Evolutionary conservation across 2,113 vertebrate genomes (phyloP).

Genomic region (Condylura cristata): DNA sequence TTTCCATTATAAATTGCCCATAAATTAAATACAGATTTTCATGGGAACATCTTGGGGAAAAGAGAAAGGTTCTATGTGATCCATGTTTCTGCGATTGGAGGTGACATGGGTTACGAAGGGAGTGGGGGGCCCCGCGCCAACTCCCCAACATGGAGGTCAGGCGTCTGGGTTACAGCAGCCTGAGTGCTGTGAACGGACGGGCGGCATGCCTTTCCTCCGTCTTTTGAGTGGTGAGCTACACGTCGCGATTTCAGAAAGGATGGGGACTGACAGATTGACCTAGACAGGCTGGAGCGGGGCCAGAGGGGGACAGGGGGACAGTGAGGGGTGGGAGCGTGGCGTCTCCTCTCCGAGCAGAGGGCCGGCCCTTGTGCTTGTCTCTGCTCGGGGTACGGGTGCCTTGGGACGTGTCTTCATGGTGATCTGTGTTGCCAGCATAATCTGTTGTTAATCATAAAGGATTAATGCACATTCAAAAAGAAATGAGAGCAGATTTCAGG

Average conservation of each 20-base stretch:
- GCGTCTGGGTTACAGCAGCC: constrained; percentile 74
- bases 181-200: constrained; percentile 58
- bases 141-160: constrained; percentile 63
- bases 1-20: constrained; percentile 85
- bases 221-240: constrained; percentile 18
- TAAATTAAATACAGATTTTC: constrained; percentile 86
- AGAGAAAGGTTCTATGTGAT: constrained; percentile 14
- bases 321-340: not conserved
- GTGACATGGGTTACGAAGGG: constrained; percentile 59
- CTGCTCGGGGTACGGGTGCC: accelerated
- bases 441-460: not conserved
- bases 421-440: not conserved
- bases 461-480: not conserved
- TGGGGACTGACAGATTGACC: constrained; percentile 23
- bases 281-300: constrained; percentile 29
- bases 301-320: constrained; percentile 2
- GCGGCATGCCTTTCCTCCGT: constrained; percentile 15
- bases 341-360: not conserved
- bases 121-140: not conserved
- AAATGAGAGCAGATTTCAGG: not conserved
- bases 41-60: constrained; percentile 77
- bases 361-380: not conserved
- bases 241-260: constrained; percentile 31
- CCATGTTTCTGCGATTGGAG: constrained; percentile 78
- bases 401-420: accelerated